Base-by-base conservation (phyloP, 2,797 vertebrate species). In the Antrozous pallidus region DNA sequence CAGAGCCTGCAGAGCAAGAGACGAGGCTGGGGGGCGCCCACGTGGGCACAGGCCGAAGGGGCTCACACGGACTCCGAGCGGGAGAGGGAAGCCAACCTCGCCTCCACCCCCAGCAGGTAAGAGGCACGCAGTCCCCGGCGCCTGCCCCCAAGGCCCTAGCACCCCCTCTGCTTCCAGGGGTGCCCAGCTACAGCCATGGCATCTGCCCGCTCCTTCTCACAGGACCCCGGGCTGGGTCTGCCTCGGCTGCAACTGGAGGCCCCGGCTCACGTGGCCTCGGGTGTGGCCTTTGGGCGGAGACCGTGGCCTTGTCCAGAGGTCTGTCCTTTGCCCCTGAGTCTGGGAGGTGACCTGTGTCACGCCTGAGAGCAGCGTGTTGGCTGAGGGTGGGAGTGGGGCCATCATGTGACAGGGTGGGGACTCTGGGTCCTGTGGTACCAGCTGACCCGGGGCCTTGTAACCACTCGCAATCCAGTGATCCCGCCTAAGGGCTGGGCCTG, bases 1-100 rank as follows among this genome's bases (percentile, higher is more conserved):
- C 20, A 65, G 79, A 36, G 31, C 74, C 96, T 97, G 94, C 20
- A 14, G 73, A 80, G 40, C 33, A 81, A 82, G n/a, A 47, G 45
- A 80, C 28, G 51, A 87, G 56, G 40, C 8, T 28, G 20, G n/a
- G 10, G 58, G 28, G 16, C 0, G 4, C 20, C 40, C 24, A 45
- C n/a, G 0, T 0, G 6, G 47, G 26, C 78, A 14, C 5, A 2
- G 54, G 80, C 67, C 16, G 0, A 0, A 17, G 67, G 56, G 31
- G 10, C 26, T 86, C 58, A 1, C 0, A 0, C 16, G 0, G 12
- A 61, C 65, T 56, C 36, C 0, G 1, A 11, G 13, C 7, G 6
- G n/a, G 36, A 67, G 24, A n/a, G 49, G 31, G 11, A 3, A 3
- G 65, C 0, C 33, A 78, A 17, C 28, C n/a, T 5, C 4, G 0